Conservation (phyloP, 2,113 vertebrate genomes). For the Platysternon megacephalum region DNA sequence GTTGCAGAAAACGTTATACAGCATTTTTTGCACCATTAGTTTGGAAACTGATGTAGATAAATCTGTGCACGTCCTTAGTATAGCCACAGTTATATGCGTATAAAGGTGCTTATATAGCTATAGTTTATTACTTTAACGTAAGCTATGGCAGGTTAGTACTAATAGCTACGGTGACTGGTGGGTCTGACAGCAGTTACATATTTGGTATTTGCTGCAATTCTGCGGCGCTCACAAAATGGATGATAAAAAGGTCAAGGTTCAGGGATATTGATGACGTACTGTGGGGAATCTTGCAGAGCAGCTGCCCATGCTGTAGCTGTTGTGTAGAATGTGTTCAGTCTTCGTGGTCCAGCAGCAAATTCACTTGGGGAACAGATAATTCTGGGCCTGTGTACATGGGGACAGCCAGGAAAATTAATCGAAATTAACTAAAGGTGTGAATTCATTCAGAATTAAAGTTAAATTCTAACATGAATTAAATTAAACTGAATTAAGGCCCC, state of each 20-base stretch:
- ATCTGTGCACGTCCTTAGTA: fast-evolving
- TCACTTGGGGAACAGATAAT: not conserved
- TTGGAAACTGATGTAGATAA: fast-evolving
- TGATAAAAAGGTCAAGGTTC: not conserved
- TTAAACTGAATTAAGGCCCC: not conserved
- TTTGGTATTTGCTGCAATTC: not conserved
- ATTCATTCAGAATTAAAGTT: not conserved
- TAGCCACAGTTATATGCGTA: fast-evolving
- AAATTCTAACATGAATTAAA: not conserved
- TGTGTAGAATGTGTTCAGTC: not conserved
- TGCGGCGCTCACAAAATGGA: not conserved
- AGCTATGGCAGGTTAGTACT: not conserved
- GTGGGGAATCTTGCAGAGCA: not conserved
- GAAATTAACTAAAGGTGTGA: not conserved
- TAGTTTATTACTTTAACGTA: not conserved
- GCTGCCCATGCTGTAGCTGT: not conserved
- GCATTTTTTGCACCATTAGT: not conserved
- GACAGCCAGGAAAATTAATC: not conserved
- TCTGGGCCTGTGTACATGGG: not conserved
- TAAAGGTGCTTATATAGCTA: fast-evolving
- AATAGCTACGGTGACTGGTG: fast-evolving
- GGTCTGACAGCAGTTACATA: fast-evolving
- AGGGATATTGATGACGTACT: not conserved
- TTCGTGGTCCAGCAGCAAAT: slow-evolving; percentile 14
- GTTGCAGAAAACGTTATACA: fast-evolving